Evolutionary conservation across 2,797 vertebrate genomes (phyloP), one percentile per base, ranked within the genome.

Genomic region (Anas georgica): DNA sequence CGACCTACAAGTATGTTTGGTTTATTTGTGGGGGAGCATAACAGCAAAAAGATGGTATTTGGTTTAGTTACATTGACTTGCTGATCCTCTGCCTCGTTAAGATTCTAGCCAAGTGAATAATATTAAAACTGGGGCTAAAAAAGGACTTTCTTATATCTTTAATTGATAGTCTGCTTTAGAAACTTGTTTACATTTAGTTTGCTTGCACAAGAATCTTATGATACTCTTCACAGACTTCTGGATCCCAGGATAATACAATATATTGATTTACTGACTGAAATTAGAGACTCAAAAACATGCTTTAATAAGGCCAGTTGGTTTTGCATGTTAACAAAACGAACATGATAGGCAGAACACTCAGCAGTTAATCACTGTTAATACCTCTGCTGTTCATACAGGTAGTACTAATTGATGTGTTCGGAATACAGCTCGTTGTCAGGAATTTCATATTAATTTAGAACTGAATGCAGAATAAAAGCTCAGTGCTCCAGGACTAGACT

Each of bases 301-400:
- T 91, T 96, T 96, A 97, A 95, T 96, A 96, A 96, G 80, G 83
- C 79, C 67, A 82, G 74, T 96, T 96, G 88, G 67, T 97, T 96
- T 95, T 93, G 63, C 93, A 75, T 91, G 86, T 95, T 97, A 97
- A 91, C 84, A 96, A 89, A 97, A 96, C 93, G 81, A 91, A 87
- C 41, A 59, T 66, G 90, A 93, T 93, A 94, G 87, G 67, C 83
- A 97, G 96, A 95, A 91, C 94, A 97, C 95, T 97, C 92, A 95
- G 80, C 83, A 74, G 59, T 90, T 94, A 97, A 97, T 97, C 85
- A 86, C 88, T 97, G 90, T 75, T 96, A 97, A 97, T 96, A 89
- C 59, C 59, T 91, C 91, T 96, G 94, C 93, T 83, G 93, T 96
- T 97, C 90, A 88, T 33, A 69, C 21, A 90, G 70, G 52, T 95